Evolutionary conservation across 2,888 invertebrate genomes (phyloP), one percentile per base, ranked within the genome.

Genomic region (Eupithecia subfuscata): DNA sequence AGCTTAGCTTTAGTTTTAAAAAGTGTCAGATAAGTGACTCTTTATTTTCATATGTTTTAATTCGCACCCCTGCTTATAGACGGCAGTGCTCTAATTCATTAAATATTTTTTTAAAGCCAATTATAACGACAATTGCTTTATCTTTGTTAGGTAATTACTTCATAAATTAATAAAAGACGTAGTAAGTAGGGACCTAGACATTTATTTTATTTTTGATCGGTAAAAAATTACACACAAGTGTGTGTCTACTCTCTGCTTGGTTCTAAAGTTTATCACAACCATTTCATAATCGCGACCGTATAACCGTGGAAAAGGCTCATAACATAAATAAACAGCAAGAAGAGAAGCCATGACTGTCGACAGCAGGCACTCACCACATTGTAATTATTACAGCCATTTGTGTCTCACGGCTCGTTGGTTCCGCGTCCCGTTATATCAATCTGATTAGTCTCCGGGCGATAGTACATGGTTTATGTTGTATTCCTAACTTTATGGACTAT

Each of bases 401-500:
- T 71, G 71, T 75, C 69, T 74, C 70, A 69, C 75, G 75, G 78
- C 48, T 75, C 79, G 79, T 77, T 81, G 74, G 67, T 65, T 75
- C 25, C 71, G 22, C 69, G 63, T 72, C 78, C 71, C 76, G 73
- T 75, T 73, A 71, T 77, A 80, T 81, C 81, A 78, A 81, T 81
- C 80, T 78, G 81, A 81, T 81, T 80, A 80, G 79, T 79, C 80
- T 80, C 30, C 71, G 75, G 80, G 81, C 52, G 75, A 78, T 77
- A 75, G 60, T 74, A 72, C 75, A 74, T 80, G 71, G 77, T 81
- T 80, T 79, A 81, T 81, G 77, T 76, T 64, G 75, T 75, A 75
- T 64, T 77, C 69, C 77, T 75, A 75, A 69, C 73, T 52, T 63
- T n/a, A n/a, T 8, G n/a, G 77, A 72, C 78, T 63, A 70, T 72